Conservation (phyloP, 2,797 vertebrate genomes). For the Amazonetta brasiliensis region DNA sequence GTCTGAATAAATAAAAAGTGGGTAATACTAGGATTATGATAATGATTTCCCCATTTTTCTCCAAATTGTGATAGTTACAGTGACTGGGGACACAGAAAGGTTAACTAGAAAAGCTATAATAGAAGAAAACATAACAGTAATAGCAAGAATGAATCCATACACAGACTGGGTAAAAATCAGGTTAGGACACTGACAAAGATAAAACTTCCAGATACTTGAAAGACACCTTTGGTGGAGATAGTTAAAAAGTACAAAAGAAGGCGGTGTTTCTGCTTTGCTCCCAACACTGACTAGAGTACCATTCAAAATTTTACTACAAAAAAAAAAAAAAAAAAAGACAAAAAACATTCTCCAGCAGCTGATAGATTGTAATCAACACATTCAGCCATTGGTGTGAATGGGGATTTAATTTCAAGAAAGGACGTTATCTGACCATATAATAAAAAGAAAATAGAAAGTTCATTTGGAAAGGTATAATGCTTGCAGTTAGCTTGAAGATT, state of each 20-base stretch:
- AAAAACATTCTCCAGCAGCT: neutral
- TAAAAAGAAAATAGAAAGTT: neutral
- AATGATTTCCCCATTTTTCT: neutral
- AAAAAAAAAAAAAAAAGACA: neutral
- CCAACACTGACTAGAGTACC: neutral
- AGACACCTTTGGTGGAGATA: neutral
- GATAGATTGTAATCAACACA: neutral
- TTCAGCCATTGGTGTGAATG: neutral
- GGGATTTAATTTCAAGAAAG: neutral
- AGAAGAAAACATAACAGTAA: neutral
- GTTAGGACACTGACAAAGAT: neutral
- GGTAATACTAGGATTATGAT: neutral
- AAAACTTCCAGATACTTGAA: neutral
- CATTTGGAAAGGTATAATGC: neutral
- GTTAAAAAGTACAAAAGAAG: neutral
- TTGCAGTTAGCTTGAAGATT: neutral
- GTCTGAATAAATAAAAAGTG: neutral
- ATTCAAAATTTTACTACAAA: neutral
- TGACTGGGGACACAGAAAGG: neutral
- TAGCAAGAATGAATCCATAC: neutral
- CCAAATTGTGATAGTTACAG: neutral
- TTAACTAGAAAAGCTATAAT: neutral
- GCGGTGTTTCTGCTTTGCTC: neutral
- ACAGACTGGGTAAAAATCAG: neutral
- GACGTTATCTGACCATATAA: neutral